Percentiles rank a stretch among this genome's conserved stretches.
These are phyloP conservation scores for Pararge aegeria DNA, from an alignment of 1,140 invertebrate genomes.

Conservation along the genomic window DNA sequence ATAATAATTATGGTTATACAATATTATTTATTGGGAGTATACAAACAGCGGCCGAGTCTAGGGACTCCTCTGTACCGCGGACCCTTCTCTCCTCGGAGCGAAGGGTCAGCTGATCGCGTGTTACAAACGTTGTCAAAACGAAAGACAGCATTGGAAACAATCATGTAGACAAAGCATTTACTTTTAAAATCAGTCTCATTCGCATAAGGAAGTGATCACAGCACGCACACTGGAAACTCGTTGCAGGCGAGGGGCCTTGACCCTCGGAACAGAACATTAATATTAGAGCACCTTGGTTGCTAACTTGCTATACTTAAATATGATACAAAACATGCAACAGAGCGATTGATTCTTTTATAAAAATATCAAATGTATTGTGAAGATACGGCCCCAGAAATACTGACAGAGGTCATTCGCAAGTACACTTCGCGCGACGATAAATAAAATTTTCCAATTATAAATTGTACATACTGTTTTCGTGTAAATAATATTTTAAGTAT, in stretches of 20 bases:
- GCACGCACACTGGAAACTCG: constrained; percentile 78
- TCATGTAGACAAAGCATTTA: constrained; percentile 65
- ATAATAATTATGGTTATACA: constrained; percentile 21
- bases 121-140: constrained; percentile 8
- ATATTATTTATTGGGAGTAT: constrained; percentile 12
- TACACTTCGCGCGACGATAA: constrained; percentile 50
- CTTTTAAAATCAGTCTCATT: constrained; percentile 79
- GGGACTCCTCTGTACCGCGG: too few relatives aligned
- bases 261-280: constrained; percentile 69
- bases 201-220: constrained; percentile 80
- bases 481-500: constrained; percentile 18
- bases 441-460: constrained; percentile 42
- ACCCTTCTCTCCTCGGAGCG: too few relatives aligned
- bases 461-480: constrained; percentile 38
- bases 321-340: constrained; percentile 64
- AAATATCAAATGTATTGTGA: constrained; percentile 63
- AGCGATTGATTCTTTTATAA: constrained; percentile 55
- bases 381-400: constrained; percentile 42
- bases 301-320: constrained; percentile 73
- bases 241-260: constrained; percentile 71
- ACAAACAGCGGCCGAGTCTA: constrained; percentile 17
- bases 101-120: not conserved
- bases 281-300: constrained; percentile 74
- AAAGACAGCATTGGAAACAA: constrained; percentile 39
- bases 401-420: constrained; percentile 36